Evolutionary conservation across 2,113 vertebrate genomes (phyloP), one percentile per base, ranked within the genome.

Genomic region (Todiramphus saurophagus): DNA sequence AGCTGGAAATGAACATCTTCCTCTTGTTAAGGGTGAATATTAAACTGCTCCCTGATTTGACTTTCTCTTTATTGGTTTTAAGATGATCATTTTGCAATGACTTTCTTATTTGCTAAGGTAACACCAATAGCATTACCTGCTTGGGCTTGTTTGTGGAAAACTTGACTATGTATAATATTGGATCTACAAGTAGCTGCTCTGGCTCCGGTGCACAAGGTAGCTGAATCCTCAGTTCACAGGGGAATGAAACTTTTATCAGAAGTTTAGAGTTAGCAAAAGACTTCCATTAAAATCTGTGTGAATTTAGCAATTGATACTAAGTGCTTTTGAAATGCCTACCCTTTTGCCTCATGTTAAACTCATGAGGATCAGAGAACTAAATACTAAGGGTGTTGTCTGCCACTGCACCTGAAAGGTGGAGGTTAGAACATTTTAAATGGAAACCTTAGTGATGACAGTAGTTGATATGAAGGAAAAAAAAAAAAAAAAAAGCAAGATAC

Each of bases 1-100:
- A 96, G 80, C 80, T 95, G 82, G 74, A 97, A 96, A 82, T 86
- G 7, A 89, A 81, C 37, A 66, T 95, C 53, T 78, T 85, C 60
- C 67, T 94, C 60, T 95, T 94, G 60, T 69, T 25, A 31, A 86
- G 92, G 50, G 67, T 92, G 77, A 83, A 75, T 89, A 94, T 90
- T 94, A 93, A 93, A 89, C 58, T 94, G 24, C 30, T 89, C 46
- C 31, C 60, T 44, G 8, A 76, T 90, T 89, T 89, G 64, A 48
- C 20, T 95, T 92, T 39, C 18, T 15, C 15, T 75, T 89, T 81
- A 37, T 70, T 90, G 68, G 27, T 83, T 89, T 86, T 59, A 93
- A 93, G 64, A 56, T 74, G 28, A 30, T 86, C 10, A 67, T 92
- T 87, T 87, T 67, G 41, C 62, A 69, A 81, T 78, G 31, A 24